These are phyloP conservation scores for Drosophila santomea DNA, from an alignment of 1,140 invertebrate species.

Conservation along the genomic window DNA sequence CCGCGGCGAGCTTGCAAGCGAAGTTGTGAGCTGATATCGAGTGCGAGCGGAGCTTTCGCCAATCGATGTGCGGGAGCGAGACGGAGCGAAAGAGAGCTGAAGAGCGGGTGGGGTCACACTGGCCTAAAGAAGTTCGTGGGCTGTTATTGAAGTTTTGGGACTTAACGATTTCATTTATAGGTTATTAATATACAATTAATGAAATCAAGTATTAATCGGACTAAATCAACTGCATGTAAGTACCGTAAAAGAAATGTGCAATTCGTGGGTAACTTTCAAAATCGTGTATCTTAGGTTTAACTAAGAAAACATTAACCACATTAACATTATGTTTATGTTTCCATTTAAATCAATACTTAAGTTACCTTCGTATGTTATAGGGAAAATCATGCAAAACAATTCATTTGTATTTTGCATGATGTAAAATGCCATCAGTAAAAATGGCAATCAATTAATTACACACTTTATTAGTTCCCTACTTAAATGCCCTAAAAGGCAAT, in stretches of 20 bases:
- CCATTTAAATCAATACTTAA: too few species aligned
- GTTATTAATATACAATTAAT: too few species aligned
- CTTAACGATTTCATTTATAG: neutral
- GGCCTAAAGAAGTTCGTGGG: constrained; percentile 10
- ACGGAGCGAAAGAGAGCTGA: neutral
- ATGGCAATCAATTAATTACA: constrained; percentile 52
- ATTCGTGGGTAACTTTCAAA: too few species aligned
- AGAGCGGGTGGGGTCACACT: constrained; percentile 12
- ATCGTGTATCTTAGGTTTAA: too few species aligned
- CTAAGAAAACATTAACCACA: too few species aligned
- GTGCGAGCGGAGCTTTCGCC: constrained; percentile 33
- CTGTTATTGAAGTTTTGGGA: neutral
- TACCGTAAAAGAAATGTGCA: too few species aligned
- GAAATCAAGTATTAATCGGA: too few species aligned
- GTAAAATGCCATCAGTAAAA: constrained; percentile 38
- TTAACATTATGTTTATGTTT: too few species aligned
- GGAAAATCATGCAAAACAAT: too few species aligned
- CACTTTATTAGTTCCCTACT: constrained; percentile 40
- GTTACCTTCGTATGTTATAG: too few species aligned
- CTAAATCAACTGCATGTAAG: too few species aligned
- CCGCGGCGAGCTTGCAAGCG: constrained; percentile 33
- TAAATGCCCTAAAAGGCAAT: constrained; percentile 35
- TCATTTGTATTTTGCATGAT: constrained; percentile 12
- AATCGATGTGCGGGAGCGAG: constrained; percentile 11
- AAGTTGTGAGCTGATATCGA: constrained; percentile 60